A percentile compares a stretch with the other conserved stretches of the same genome.
These are phyloP conservation scores for Venturia canescens DNA, from an alignment of 1,140 invertebrate genomes.

Conservation along the genomic window DNA sequence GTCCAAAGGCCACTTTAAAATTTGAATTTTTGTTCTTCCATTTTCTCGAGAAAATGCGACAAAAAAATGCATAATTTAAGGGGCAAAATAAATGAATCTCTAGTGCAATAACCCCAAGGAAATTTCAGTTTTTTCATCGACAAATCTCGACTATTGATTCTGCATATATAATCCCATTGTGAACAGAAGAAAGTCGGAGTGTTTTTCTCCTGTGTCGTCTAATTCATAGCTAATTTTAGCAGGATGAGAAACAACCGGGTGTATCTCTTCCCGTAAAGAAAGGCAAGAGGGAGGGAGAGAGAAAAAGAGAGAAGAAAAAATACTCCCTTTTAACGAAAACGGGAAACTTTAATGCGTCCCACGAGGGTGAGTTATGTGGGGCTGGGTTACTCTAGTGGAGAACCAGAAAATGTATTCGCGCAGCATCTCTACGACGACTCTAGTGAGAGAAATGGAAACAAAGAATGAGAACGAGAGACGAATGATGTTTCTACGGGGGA, in stretches of 20 bases:
- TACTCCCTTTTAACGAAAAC: background rate
- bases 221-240: too few species aligned
- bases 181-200: too few species aligned
- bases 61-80: too few species aligned
- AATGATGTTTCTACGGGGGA: conserved; percentile 3
- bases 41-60: too few species aligned
- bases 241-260: background rate
- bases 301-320: background rate
- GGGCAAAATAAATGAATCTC: too few species aligned
- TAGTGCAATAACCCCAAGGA: too few species aligned
- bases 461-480: conserved; percentile 3
- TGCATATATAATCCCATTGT: too few species aligned
- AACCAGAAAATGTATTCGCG: background rate
- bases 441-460: conserved; percentile 2
- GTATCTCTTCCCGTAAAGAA: background rate
- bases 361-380: background rate
- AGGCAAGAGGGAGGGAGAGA: background rate
- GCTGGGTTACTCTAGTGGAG: background rate
- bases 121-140: too few species aligned
- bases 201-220: too few species aligned
- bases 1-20: background rate
- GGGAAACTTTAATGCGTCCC: conserved; percentile 10
- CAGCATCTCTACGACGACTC: background rate
- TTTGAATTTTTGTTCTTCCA: background rate
- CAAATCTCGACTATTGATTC: too few species aligned